Evolutionary conservation across 2,113 vertebrate species (phyloP).

Genomic region (Tympanuchus pallidicinctus): DNA sequence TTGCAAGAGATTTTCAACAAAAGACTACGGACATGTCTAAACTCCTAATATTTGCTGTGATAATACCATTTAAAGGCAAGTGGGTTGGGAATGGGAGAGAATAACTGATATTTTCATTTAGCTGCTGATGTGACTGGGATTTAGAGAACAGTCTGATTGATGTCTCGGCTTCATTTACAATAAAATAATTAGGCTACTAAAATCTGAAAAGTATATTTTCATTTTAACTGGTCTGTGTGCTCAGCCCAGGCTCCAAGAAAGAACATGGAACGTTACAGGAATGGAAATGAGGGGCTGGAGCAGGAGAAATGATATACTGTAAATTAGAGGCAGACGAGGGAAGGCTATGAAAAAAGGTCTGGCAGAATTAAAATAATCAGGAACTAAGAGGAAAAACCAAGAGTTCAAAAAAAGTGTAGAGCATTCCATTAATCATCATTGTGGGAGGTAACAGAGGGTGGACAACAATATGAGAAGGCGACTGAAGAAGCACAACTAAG

Average conservation of each 20-base stretch:
- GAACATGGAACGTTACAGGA: slow-evolving; percentile 45
- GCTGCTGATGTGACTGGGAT: slow-evolving; percentile 59
- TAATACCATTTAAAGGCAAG: slow-evolving; percentile 73
- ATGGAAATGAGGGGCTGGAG: slow-evolving; percentile 61
- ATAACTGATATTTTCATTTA: slow-evolving; percentile 73
- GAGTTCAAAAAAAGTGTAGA: slow-evolving; percentile 65
- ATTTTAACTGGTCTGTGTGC: slow-evolving; percentile 69
- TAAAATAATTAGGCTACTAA: slow-evolving; percentile 75
- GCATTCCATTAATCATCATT: slow-evolving; percentile 70
- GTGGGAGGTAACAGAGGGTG: slow-evolving; percentile 65
- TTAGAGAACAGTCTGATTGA: slow-evolving; percentile 69
- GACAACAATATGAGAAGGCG: slow-evolving; percentile 36
- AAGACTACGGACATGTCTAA: slow-evolving; percentile 66
- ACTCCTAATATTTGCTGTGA: slow-evolving; percentile 69
- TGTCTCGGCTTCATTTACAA: slow-evolving; percentile 68
- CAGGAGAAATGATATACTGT: slow-evolving; percentile 61
- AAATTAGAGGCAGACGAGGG: slow-evolving; percentile 71
- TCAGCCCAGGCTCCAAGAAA: slow-evolving; percentile 43
- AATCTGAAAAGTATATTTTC: slow-evolving; percentile 75
- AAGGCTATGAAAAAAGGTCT: slow-evolving; percentile 70
- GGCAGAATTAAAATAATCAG: slow-evolving; percentile 76
- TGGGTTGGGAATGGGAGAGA: slow-evolving; percentile 57
- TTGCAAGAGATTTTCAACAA: slow-evolving; percentile 61
- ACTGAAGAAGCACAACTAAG: slow-evolving; percentile 34
- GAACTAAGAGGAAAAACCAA: slow-evolving; percentile 76